These are phyloP conservation scores for Macrophya annulata DNA, from an alignment of 2,888 invertebrate species.

Conservation along the genomic window DNA sequence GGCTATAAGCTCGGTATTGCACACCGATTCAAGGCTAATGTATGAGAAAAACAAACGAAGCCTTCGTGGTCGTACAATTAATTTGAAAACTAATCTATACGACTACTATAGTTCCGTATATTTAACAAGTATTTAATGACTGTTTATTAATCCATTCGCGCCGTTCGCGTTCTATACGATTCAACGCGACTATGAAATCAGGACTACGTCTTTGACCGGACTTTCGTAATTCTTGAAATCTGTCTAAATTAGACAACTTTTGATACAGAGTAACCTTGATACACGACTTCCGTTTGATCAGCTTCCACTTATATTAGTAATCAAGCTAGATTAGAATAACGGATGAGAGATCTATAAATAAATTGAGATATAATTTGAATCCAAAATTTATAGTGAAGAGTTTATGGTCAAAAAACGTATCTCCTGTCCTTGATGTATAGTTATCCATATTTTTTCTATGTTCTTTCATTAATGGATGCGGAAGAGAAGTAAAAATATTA, in stretches of 20 bases:
- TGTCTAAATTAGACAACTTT: neutral
- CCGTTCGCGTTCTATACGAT: neutral
- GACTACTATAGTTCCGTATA: neutral
- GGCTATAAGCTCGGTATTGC: neutral
- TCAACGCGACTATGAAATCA: neutral
- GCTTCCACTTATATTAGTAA: neutral
- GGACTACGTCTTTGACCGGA: neutral
- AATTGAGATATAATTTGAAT: neutral
- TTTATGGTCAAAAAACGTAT: neutral
- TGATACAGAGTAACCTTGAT: neutral
- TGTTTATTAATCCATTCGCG: neutral
- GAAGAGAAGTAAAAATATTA: neutral
- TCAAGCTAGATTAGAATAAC: neutral
- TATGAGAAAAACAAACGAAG: neutral
- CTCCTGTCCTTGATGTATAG: neutral
- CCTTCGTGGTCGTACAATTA: neutral
- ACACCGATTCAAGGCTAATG: slow-evolving; percentile 16
- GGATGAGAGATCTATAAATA: neutral
- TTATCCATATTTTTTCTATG: neutral
- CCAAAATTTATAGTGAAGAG: neutral
- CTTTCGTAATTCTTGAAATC: neutral
- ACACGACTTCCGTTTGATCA: neutral
- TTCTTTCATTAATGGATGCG: neutral
- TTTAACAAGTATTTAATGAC: neutral
- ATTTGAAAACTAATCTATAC: slow-evolving; percentile 1